These are phyloP conservation scores for Microctenopoma stevenorrisi DNA, from an alignment of 2,797 vertebrate genomes.

Conservation along the genomic window DNA sequence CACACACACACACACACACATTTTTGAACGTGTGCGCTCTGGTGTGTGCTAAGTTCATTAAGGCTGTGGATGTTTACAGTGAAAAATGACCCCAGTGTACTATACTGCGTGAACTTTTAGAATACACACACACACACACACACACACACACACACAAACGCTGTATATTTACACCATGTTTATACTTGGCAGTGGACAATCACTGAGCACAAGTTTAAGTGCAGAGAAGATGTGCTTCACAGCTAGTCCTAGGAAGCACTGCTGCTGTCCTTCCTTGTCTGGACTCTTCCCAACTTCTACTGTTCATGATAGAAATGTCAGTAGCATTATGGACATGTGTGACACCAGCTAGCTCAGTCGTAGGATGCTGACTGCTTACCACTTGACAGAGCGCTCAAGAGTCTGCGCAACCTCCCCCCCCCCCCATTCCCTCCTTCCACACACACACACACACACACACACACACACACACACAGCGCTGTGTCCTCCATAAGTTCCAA, in stretches of 20 bases:
- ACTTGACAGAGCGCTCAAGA: constrained; percentile 59
- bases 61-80: constrained; percentile 70
- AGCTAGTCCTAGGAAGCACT: constrained; percentile 19
- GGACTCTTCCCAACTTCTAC: constrained; percentile 16
- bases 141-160: too few relatives aligned
- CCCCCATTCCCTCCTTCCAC: constrained; percentile 9
- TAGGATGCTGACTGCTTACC: constrained; percentile 46
- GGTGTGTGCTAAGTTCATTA: constrained; percentile 60
- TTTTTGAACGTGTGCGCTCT: constrained; percentile 20
- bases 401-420: constrained; percentile 40
- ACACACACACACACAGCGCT: constrained; percentile 1
- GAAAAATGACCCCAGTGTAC: constrained; percentile 73
- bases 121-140: constrained; percentile 9
- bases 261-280: constrained; percentile 25
- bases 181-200: too few relatives aligned
- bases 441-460: constrained; percentile 10
- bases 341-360: constrained; percentile 32
- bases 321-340: constrained; percentile 42
- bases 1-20: constrained; percentile 10
- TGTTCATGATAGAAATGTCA: constrained; percentile 49
- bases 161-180: too few relatives aligned
- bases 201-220: too few relatives aligned
- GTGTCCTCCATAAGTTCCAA: constrained; percentile 69
- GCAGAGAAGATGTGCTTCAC: background rate
- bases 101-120: background rate